Percentiles rank a stretch among this genome's conserved stretches.
These are phyloP conservation scores for Notolabrus celidotus DNA, from an alignment of 2,797 vertebrate genomes.

Conservation along the genomic window DNA sequence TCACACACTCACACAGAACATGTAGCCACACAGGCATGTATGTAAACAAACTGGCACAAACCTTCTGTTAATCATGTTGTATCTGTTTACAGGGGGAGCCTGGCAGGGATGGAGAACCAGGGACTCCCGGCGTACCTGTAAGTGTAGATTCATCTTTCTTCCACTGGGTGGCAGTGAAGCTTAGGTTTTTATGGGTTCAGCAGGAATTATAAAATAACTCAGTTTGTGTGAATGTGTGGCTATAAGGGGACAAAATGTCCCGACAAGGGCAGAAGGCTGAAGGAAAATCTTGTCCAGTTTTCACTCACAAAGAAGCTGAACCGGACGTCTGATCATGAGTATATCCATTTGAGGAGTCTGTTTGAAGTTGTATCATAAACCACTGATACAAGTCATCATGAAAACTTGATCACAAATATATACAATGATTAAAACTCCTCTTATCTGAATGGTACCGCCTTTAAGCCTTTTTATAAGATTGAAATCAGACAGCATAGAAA, in stretches of 20 bases:
- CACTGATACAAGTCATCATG: slow-evolving; percentile 6
- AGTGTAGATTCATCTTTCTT: slow-evolving; percentile 44
- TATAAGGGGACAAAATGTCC: slow-evolving; percentile 18
- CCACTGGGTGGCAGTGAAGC: slow-evolving; percentile 69
- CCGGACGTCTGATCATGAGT: slow-evolving; percentile 3
- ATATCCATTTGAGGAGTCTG: background rate
- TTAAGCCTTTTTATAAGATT: slow-evolving; percentile 40
- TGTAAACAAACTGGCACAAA: slow-evolving; percentile 48
- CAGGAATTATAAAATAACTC: background rate
- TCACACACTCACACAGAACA: slow-evolving; percentile 3
- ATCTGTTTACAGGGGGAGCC: slow-evolving; percentile 80
- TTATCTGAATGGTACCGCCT: slow-evolving; percentile 29
- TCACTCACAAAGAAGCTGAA: slow-evolving; percentile 18
- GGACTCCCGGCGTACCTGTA: slow-evolving; percentile 78
- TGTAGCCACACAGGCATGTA: background rate
- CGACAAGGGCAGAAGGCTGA: slow-evolving; percentile 18
- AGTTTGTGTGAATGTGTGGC: slow-evolving; percentile 13
- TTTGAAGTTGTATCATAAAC: slow-evolving; percentile 23
- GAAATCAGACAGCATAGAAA: slow-evolving; percentile 28
- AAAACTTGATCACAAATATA: slow-evolving; percentile 33
- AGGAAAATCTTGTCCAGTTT: background rate
- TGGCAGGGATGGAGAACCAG: slow-evolving; percentile 80
- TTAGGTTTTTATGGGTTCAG: slow-evolving; percentile 15
- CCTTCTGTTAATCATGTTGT: slow-evolving; percentile 52
- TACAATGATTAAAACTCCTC: slow-evolving; percentile 20